A percentile compares a stretch with the other conserved stretches of the same genome.
These are phyloP conservation scores for Pteropus alecto DNA, from an alignment of 2,113 vertebrate species.

Conservation along the genomic window DNA sequence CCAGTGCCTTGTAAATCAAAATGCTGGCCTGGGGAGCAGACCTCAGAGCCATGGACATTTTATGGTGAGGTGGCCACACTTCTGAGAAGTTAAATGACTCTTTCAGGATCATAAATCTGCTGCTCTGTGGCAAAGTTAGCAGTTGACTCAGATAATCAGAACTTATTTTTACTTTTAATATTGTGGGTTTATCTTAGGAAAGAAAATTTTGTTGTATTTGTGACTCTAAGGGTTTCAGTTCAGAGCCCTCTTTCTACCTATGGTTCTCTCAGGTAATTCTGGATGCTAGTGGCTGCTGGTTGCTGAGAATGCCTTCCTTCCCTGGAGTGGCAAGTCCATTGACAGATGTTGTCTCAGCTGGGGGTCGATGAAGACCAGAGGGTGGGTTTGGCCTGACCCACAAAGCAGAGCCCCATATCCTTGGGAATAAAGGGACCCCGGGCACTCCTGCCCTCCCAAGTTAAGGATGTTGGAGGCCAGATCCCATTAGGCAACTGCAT, in stretches of 20 bases:
- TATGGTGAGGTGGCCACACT: not conserved
- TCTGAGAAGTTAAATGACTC: not conserved
- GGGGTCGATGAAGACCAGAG: not conserved
- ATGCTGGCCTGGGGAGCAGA: not conserved
- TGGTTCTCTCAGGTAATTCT: not conserved
- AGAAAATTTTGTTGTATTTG: not conserved
- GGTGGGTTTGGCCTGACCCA: not conserved
- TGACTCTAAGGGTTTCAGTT: not conserved
- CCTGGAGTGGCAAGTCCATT: not conserved
- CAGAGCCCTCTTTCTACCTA: not conserved
- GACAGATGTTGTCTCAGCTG: not conserved
- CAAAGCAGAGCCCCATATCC: not conserved
- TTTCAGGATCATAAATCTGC: not conserved
- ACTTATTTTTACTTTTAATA: not conserved
- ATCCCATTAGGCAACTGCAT: not conserved
- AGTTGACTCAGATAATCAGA: not conserved
- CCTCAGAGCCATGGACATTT: not conserved
- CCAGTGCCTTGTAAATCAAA: too few species aligned
- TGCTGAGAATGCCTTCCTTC: not conserved
- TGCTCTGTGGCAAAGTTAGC: not conserved
- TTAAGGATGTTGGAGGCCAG: not conserved
- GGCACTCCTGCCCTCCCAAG: not conserved
- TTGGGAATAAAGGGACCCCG: not conserved
- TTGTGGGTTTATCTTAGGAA: not conserved
- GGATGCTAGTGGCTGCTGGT: not conserved